A percentile compares a stretch with the other conserved stretches of the same genome.
These are phyloP conservation scores for Neomicropteryx cornuta DNA, from an alignment of 1,140 invertebrate species.

Conservation along the genomic window DNA sequence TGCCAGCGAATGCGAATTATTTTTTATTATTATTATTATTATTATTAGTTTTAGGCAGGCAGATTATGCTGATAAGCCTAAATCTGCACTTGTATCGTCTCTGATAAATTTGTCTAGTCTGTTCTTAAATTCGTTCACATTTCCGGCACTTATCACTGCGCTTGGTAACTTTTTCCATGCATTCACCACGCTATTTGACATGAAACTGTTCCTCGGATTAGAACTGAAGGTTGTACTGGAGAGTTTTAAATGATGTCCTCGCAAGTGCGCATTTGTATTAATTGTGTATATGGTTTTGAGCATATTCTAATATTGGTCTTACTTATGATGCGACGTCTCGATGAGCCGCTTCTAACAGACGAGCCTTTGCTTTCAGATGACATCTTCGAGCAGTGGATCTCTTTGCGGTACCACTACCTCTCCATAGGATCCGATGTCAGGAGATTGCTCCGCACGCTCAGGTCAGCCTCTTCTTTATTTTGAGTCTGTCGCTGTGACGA, in stretches of 20 bases:
- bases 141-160: too few species aligned
- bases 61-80: too few species aligned
- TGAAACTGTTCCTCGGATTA: too few species aligned
- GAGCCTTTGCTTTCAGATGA: constrained; percentile 40
- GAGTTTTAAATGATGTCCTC: constrained; percentile 20
- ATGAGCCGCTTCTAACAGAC: constrained; percentile 4
- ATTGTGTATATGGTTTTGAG: too few species aligned
- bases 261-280: too few species aligned
- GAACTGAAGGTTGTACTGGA: too few species aligned
- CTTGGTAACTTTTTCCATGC: too few species aligned
- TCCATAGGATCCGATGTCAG: constrained; percentile 51
- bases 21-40: constrained; percentile 18
- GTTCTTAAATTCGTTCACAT: too few species aligned
- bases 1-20: constrained; percentile 21
- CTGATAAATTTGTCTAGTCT: too few species aligned
- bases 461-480: constrained; percentile 26
- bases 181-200: constrained; percentile 20
- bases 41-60: too few species aligned
- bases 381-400: constrained; percentile 64
- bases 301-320: constrained; percentile 20
- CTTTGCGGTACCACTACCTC: constrained; percentile 61
- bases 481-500: too few species aligned
- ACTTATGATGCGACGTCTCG: background rate
- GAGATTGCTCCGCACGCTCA: constrained; percentile 50
- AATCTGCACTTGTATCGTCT: too few species aligned